phyloP scores from a whole-genome alignment of 2,888 invertebrate genomes.

The Plusia festucae region DNA sequence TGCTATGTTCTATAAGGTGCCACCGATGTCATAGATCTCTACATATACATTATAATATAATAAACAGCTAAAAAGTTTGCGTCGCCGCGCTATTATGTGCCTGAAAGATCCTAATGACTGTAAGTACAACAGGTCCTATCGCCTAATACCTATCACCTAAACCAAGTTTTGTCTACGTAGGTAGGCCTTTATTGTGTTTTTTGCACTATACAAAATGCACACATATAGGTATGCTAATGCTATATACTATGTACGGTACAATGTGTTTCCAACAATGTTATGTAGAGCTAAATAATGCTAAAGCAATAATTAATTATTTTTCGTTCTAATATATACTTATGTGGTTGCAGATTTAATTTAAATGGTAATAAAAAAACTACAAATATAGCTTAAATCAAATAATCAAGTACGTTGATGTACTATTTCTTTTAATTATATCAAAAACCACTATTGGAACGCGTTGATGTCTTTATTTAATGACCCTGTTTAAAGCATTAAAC shows the following conservation, averaged over 20 bases:
- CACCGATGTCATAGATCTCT: background rate
- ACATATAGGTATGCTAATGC: no score
- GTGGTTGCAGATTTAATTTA: no score
- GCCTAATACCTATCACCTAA: background rate
- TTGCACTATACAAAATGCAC: no score
- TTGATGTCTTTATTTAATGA: constrained; percentile 68
- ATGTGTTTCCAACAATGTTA: no score
- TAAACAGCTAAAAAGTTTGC: constrained; percentile 58
- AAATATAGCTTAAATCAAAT: background rate
- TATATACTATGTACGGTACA: no score
- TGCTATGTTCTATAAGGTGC: background rate
- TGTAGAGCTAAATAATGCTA: no score
- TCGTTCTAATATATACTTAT: no score
- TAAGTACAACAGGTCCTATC: constrained; percentile 8
- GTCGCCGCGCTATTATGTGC: constrained; percentile 58
- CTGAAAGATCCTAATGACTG: constrained; percentile 15
- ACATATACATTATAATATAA: background rate
- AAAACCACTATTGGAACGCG: constrained; percentile 54
- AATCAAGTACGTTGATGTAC: background rate
- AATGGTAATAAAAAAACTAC: background rate
- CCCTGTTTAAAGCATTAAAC: constrained; percentile 19
- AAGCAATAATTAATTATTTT: no score
- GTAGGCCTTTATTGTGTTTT: no score
- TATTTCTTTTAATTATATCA: background rate
- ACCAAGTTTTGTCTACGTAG: background rate